phyloP scores from a whole-genome alignment of 2,888 invertebrate genomes.

The Cephalotes varians region DNA sequence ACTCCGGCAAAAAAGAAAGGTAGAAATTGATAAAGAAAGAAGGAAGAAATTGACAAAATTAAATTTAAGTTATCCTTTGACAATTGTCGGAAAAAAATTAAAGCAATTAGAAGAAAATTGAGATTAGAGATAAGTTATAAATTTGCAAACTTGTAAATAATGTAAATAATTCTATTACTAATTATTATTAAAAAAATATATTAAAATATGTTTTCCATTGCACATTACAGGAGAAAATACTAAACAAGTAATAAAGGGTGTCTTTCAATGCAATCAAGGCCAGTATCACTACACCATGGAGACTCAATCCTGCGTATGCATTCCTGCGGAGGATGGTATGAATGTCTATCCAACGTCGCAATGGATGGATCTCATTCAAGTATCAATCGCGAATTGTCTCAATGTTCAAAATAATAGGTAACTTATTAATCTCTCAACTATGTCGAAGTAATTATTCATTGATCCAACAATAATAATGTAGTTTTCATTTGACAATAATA shows the following conservation, averaged over 20 bases:
- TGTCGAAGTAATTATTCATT: no score
- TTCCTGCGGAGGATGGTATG: constrained; percentile 91
- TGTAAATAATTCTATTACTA: no score
- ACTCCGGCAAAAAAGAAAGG: constrained; percentile 75
- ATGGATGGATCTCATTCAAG: constrained; percentile 88
- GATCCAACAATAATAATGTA: no score
- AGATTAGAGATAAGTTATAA: no score
- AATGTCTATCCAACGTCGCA: constrained; percentile 90
- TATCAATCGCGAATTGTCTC: constrained; percentile 87
- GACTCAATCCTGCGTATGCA: constrained; percentile 89
- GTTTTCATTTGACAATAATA: no score
- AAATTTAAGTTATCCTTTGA: no score
- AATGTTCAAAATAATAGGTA: constrained; percentile 88
- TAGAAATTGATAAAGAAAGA: constrained; percentile 59
- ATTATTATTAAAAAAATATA: not conserved
- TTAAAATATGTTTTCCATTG: not conserved
- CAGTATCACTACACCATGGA: constrained; percentile 94
- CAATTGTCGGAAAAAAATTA: no score
- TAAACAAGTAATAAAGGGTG: constrained; percentile 87
- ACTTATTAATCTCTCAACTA: constrained; percentile 64
- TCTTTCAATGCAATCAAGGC: constrained; percentile 87
- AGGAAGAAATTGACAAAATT: constrained; percentile 71
- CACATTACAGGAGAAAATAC: constrained; percentile 79
- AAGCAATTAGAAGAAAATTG: no score
- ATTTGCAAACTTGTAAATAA: no score